Evolutionary conservation across 2,797 vertebrate genomes (phyloP).

Genomic region (Ciconia nigra): DNA sequence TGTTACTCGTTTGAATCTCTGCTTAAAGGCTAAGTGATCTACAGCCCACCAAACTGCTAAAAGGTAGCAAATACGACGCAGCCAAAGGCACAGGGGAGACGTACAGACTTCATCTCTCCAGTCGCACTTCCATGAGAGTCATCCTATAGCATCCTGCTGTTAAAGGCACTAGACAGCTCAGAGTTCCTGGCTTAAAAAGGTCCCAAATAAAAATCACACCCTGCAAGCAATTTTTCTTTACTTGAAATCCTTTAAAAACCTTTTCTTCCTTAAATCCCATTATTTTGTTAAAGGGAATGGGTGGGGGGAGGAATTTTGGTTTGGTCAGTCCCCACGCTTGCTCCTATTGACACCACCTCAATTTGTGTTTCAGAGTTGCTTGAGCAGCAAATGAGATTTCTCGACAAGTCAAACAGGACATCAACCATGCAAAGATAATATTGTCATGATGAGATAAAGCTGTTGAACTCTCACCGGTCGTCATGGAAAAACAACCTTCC

Average conservation of each 20-base stretch:
- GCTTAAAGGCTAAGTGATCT: neutral
- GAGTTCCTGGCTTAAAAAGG: neutral
- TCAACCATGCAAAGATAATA: neutral
- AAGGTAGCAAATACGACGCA: neutral
- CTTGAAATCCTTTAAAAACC: neutral
- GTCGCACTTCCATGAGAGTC: neutral
- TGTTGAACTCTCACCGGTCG: neutral
- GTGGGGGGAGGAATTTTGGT: neutral
- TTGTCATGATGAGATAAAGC: neutral
- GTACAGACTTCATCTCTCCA: fast-evolving
- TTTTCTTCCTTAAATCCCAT: neutral
- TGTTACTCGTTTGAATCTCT: neutral
- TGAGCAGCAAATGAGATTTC: neutral
- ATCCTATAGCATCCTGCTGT: neutral
- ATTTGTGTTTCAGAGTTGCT: neutral
- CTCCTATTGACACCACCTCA: neutral
- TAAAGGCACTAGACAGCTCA: neutral
- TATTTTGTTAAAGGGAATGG: neutral
- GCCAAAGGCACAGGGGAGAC: neutral
- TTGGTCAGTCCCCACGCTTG: neutral
- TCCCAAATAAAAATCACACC: neutral
- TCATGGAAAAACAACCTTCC: neutral
- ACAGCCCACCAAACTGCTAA: neutral
- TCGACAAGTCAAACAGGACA: neutral
- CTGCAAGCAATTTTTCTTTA: neutral